Evolutionary conservation across 2,113 vertebrate genomes (phyloP), one percentile per base, ranked within the genome.

Genomic region (Xiphias gladius): DNA sequence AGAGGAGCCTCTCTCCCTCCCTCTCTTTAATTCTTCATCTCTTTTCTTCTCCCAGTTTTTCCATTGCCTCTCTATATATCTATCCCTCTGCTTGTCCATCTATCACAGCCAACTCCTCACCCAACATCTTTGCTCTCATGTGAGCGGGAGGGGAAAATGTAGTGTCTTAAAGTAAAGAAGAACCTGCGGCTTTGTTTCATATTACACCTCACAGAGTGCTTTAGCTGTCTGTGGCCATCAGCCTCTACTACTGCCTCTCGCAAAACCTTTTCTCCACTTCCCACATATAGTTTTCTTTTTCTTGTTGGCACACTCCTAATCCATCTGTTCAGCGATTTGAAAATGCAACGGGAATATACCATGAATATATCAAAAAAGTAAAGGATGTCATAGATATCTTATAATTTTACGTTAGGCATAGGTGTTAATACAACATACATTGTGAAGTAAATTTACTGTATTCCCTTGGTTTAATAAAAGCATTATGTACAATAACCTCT

Each of bases 191-290:
- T 90, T 89, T 90, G 87, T 92, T 92, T 88, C 79, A 87, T 87
- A 86, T 78, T 88, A 87, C 76, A 84, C 75, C 89, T 76, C 88
- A 88, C 86, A 78, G 76, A 64, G 90, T 65, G 76, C 77, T 87
- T 88, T 80, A 89, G 82, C 92, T 94, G 91, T 92, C 92, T 68
- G 67, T 67, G 77, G 62, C 75, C 59, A 92, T 93, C 88, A 93
- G 69, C 57, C 65, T 88, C 87, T 10, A 30, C 70, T 74, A 48
- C 76, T 75, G 68, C 86, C 77, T 85, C 62, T 70, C 81, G 30
- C 58, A 57, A 81, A 80, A 82, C 30, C 48, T 58, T 46, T 72
- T 82, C 62, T 73, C 58, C 48, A 35, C 55, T 71, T 75, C 43
- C 22, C 67, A 74, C 63, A 73, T 72, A 80, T 32, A 75, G 28